Percentiles rank a stretch among this genome's conserved stretches.
Conservation (phyloP, 1,140 invertebrate genomes). For the Drosophila navojoa region DNA sequence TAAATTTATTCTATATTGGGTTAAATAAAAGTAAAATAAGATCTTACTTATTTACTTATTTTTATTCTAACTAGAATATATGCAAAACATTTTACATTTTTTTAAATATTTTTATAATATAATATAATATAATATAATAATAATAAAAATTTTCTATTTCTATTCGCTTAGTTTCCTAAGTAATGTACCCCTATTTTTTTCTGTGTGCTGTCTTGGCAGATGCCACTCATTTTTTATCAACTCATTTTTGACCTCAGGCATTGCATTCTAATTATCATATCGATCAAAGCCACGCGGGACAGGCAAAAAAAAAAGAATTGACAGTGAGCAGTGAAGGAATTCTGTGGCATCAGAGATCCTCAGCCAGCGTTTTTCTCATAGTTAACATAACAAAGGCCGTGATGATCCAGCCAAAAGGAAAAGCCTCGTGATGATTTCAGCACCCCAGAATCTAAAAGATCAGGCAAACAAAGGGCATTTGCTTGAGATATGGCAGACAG, state of each 20-base stretch:
- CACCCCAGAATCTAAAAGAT: conserved; percentile 62
- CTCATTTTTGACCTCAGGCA: conserved; percentile 50
- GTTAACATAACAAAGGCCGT: conserved; percentile 78
- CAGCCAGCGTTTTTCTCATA: conserved; percentile 57
- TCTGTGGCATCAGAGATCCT: conserved; percentile 36
- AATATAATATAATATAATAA: no score
- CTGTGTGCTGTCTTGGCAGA: conserved; percentile 36
- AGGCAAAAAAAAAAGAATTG: conserved; percentile 47
- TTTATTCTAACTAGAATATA: no score
- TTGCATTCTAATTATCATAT: conserved; percentile 81
- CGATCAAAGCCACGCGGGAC: conserved; percentile 53
- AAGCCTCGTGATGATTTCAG: conserved; percentile 77
- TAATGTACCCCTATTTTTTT: not conserved
- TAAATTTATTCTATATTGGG: no score
- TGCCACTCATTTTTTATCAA: conserved; percentile 47
- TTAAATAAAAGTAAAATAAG: no score
- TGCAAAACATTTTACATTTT: no score
- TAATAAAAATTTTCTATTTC: no score
- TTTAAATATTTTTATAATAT: no score
- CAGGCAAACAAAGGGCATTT: conserved; percentile 17
- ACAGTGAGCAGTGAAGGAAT: conserved; percentile 49
- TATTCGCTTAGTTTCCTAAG: no score
- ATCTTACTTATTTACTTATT: no score
- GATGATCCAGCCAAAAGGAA: conserved; percentile 60
- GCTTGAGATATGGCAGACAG: conserved; percentile 8